Conservation (phyloP, 2,797 vertebrate species). For the Channa striata region DNA sequence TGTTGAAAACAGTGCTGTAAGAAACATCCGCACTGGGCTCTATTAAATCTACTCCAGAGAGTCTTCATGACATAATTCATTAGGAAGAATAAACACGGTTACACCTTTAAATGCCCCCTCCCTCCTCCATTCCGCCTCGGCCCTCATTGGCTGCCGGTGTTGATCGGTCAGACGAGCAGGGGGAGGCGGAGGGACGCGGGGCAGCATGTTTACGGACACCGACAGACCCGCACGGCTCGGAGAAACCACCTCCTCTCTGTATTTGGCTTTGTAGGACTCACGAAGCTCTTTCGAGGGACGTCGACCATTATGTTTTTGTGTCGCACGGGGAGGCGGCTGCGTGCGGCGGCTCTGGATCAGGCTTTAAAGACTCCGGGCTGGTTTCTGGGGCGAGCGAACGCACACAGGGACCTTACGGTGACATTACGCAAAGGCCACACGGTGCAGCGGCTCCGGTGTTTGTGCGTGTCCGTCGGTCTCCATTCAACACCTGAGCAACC, state of each 20-base stretch:
- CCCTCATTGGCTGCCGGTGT: constrained; percentile 68
- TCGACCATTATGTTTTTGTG: constrained; percentile 65
- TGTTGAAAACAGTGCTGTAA: neutral
- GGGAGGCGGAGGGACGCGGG: constrained; percentile 37
- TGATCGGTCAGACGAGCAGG: constrained; percentile 51
- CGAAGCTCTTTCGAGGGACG: neutral
- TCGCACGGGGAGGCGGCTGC: constrained; percentile 43
- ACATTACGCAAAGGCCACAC: constrained; percentile 45
- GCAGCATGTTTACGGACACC: constrained; percentile 61
- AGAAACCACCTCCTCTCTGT: no score
- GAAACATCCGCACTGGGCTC: neutral
- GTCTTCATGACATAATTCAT: neutral
- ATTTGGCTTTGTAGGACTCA: neutral
- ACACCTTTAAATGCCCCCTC: constrained; percentile 74
- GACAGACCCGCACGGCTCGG: no score
- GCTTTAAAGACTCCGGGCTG: constrained; percentile 41
- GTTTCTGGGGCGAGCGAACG: constrained; percentile 43
- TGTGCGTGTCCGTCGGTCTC: constrained; percentile 8
- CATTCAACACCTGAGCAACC: constrained; percentile 11
- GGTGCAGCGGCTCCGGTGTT: constrained; percentile 28
- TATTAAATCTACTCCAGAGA: neutral
- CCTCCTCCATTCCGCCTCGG: constrained; percentile 66
- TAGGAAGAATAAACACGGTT: constrained; percentile 33
- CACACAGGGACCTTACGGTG: constrained; percentile 47
- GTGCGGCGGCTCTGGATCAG: constrained; percentile 51